Percentiles rank a stretch among this genome's conserved stretches.
Conservation (phyloP, 1,140 invertebrate species). For the Brachionus koreanus region DNA sequence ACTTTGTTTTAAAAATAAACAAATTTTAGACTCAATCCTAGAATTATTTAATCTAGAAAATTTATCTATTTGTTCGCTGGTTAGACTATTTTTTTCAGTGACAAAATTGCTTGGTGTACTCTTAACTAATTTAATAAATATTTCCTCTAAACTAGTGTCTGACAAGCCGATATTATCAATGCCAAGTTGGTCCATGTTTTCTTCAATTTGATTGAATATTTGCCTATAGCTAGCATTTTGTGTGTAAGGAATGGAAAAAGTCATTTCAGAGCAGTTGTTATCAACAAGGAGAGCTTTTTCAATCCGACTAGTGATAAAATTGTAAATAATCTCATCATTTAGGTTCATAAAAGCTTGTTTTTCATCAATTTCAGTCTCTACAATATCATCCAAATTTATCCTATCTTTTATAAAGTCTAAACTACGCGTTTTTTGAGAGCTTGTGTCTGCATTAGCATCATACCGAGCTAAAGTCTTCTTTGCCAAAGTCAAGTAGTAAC, state of each 20-base stretch:
- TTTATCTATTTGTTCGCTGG: neutral
- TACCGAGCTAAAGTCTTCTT: neutral
- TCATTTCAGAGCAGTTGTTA: constrained; percentile 54
- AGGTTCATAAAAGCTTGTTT: neutral
- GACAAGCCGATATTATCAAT: constrained; percentile 53
- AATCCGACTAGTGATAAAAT: neutral
- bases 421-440: neutral
- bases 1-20: constrained; percentile 54
- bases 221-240: neutral
- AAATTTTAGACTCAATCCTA: neutral
- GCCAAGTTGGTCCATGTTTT: constrained; percentile 46
- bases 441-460: neutral
- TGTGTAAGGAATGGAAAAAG: constrained; percentile 57
- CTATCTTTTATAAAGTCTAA: neutral
- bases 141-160: constrained; percentile 56
- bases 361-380: neutral
- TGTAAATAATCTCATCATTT: neutral
- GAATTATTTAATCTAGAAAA: neutral
- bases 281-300: constrained; percentile 45
- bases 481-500: constrained; percentile 54
- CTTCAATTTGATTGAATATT: constrained; percentile 46
- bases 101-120: neutral
- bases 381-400: neutral
- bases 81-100: neutral
- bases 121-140: constrained; percentile 62